phyloP scores from a whole-genome alignment of 2,888 invertebrate species.

The Pseudococcus jackbeardsleyi region DNA sequence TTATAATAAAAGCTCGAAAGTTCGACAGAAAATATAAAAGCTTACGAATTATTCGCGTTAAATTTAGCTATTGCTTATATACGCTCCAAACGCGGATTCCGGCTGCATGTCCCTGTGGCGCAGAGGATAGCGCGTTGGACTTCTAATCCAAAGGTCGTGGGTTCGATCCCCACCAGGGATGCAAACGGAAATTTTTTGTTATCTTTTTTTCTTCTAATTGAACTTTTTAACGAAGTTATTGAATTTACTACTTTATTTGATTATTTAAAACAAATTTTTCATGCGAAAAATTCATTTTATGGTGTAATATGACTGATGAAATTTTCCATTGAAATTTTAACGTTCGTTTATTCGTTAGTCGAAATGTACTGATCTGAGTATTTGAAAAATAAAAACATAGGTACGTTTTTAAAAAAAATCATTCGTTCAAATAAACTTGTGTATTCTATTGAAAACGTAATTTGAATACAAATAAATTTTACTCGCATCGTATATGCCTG shows the following conservation, averaged over 20 bases:
- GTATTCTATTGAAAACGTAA: neutral
- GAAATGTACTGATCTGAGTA: too few relatives aligned
- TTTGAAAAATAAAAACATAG: too few relatives aligned
- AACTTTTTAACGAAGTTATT: too few relatives aligned
- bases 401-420: neutral
- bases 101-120: conserved; percentile 80
- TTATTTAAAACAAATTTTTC: too few relatives aligned
- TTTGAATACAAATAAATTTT: neutral
- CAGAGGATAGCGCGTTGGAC: conserved; percentile 92
- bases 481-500: too few relatives aligned
- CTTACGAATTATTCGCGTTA: too few relatives aligned
- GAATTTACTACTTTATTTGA: too few relatives aligned
- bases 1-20: too few relatives aligned
- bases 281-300: too few relatives aligned
- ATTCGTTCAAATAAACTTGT: neutral
- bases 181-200: conserved; percentile 68
- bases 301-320: too few relatives aligned
- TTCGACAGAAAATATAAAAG: neutral
- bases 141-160: conserved; percentile 92
- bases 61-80: neutral
- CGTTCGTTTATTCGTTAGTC: too few relatives aligned
- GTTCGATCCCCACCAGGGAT: conserved; percentile 89
- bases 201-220: neutral
- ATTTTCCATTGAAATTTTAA: too few relatives aligned
- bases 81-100: neutral